These are phyloP conservation scores for Acanthosepion lycidas DNA, from an alignment of 2,888 invertebrate genomes.

Conservation along the genomic window DNA sequence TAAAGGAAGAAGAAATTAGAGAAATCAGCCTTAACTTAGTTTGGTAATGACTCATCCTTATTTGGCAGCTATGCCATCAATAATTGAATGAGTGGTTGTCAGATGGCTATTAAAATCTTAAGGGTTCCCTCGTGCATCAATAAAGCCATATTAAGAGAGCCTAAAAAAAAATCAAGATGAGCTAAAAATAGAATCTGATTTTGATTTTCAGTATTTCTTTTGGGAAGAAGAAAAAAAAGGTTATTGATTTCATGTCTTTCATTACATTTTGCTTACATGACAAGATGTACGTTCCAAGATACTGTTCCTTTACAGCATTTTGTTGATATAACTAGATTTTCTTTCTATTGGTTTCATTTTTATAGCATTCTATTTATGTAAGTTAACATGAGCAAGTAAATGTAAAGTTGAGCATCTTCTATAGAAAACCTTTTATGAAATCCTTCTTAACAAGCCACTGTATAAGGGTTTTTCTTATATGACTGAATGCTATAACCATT, in stretches of 20 bases:
- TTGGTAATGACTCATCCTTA: not conserved
- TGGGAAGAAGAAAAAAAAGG: too few relatives aligned
- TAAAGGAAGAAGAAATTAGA: not conserved
- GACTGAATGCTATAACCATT: not conserved
- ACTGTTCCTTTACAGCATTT: not conserved
- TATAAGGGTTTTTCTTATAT: not conserved
- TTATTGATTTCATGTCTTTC: not conserved
- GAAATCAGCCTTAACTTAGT: not conserved
- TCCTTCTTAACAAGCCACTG: not conserved
- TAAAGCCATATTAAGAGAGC: not conserved
- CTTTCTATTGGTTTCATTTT: not conserved
- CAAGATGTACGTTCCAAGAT: not conserved
- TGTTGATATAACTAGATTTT: not conserved
- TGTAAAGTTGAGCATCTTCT: not conserved
- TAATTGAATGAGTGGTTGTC: not conserved
- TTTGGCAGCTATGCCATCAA: not conserved
- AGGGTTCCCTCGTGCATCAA: not conserved
- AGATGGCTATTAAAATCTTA: not conserved
- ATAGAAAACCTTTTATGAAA: not conserved
- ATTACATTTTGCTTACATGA: not conserved
- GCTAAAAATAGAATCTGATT: constrained; percentile 20
- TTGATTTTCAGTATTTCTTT: not conserved
- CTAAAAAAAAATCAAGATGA: not conserved
- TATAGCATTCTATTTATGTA: not conserved
- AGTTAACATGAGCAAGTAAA: not conserved